Evolutionary conservation across 2,113 vertebrate genomes (phyloP).

Genomic region (Triplophysa tibetana): DNA sequence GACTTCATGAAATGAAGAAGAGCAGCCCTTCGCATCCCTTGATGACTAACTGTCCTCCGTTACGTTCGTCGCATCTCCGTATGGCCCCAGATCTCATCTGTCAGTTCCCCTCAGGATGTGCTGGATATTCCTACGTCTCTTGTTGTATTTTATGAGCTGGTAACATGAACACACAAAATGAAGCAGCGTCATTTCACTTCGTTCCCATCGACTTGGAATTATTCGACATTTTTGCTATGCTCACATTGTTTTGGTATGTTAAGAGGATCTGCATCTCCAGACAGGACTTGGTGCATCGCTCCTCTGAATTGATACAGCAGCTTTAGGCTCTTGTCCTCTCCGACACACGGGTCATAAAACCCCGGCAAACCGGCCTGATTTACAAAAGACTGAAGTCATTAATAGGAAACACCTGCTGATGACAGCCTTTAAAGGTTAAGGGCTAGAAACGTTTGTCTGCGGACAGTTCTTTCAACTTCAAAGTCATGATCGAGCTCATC

Average conservation of each 20-base stretch:
- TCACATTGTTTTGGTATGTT: constrained; percentile 98
- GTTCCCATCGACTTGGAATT: neutral
- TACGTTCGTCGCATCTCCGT: neutral
- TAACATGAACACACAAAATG: neutral
- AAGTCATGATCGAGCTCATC: too few species aligned
- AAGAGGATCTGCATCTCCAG: constrained; percentile 84
- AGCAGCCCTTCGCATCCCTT: constrained; percentile 17
- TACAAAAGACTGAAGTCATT: neutral
- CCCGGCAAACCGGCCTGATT: constrained; percentile 88
- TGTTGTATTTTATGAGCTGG: constrained; percentile 91
- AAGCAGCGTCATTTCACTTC: neutral
- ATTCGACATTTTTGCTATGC: constrained; percentile 56
- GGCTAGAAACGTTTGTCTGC: too few species aligned
- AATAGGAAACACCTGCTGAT: neutral
- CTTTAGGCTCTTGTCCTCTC: constrained; percentile 94
- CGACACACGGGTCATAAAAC: constrained; percentile 94
- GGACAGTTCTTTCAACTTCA: too few species aligned
- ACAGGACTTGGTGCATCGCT: constrained; percentile 92
- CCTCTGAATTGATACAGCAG: constrained; percentile 97
- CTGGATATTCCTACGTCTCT: constrained; percentile 76
- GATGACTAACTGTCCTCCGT: constrained; percentile 28
- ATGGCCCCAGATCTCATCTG: neutral
- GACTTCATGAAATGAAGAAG: neutral
- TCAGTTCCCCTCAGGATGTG: neutral
- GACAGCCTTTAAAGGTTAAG: too few species aligned